Evolutionary conservation across 1,140 invertebrate genomes (phyloP).

Genomic region (Marisa cornuarietis): DNA sequence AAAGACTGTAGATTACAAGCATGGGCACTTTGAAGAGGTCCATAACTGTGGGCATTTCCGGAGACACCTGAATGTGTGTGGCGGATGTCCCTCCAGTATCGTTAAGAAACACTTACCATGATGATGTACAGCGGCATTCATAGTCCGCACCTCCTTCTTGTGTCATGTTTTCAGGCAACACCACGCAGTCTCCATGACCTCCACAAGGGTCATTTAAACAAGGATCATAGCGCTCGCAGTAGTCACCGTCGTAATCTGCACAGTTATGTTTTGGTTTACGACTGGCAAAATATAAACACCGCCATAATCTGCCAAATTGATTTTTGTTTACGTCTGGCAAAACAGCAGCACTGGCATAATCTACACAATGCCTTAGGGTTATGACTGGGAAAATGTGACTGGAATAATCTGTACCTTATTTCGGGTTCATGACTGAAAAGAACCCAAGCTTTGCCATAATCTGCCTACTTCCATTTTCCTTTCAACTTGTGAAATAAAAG

Average conservation of each 20-base stretch:
- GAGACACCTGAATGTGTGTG: too few species aligned
- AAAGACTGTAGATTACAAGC: too few species aligned
- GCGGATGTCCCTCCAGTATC: too few species aligned
- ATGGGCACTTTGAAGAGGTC: too few species aligned
- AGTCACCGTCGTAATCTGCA: conserved; percentile 53
- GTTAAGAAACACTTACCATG: conserved; percentile 6
- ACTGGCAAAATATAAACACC: conserved; percentile 18
- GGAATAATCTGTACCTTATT: too few species aligned
- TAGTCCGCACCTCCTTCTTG: conserved; percentile 18
- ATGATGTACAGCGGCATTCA: conserved; percentile 44
- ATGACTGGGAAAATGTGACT: too few species aligned
- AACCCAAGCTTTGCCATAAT: too few species aligned
- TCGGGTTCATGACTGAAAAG: too few species aligned
- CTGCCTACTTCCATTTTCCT: too few species aligned
- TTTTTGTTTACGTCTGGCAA: not conserved
- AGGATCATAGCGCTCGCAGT: conserved; percentile 57
- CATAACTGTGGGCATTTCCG: too few species aligned
- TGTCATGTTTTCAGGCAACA: not conserved
- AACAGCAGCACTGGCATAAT: not conserved
- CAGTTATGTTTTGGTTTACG: not conserved
- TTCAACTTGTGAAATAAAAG: too few species aligned
- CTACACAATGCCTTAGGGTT: too few species aligned
- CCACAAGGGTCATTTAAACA: conserved; percentile 54
- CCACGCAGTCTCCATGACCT: conserved; percentile 40
- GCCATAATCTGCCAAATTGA: conserved; percentile 45